phyloP scores from a whole-genome alignment of 2,113 vertebrate species.

The Seriola dumerili region DNA sequence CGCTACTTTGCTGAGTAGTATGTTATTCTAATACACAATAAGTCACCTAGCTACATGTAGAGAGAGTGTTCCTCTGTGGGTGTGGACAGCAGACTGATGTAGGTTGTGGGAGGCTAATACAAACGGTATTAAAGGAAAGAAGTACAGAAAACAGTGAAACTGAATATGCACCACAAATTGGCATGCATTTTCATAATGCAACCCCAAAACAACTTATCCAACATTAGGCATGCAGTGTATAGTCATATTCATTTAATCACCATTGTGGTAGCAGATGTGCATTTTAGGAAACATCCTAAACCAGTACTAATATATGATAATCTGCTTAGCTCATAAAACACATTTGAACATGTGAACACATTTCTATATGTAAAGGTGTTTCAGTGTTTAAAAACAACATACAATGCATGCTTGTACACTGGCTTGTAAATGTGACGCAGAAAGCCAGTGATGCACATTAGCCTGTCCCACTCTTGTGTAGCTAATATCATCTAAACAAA shows the following conservation, averaged over 20 bases:
- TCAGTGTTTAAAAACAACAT: too few relatives aligned
- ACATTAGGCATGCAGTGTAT: not conserved
- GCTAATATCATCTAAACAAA: too few relatives aligned
- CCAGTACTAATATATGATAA: not conserved
- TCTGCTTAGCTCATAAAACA: not conserved
- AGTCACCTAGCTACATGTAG: not conserved
- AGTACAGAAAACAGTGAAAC: too few relatives aligned
- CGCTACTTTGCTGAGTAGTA: conserved; percentile 99
- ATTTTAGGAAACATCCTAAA: not conserved
- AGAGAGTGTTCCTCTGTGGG: not conserved
- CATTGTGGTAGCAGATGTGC: not conserved
- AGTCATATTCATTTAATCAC: not conserved
- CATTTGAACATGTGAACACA: not conserved
- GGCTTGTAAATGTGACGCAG: not conserved
- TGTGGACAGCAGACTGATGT: not conserved
- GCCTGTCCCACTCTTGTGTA: too few relatives aligned
- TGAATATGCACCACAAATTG: too few relatives aligned
- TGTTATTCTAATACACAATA: conserved; percentile 68
- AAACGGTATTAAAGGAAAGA: too few relatives aligned
- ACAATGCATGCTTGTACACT: too few relatives aligned
- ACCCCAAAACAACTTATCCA: too few relatives aligned
- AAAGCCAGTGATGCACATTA: too few relatives aligned
- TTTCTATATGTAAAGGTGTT: not conserved
- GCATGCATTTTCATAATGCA: too few relatives aligned
- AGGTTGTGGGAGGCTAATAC: too few relatives aligned